Evolutionary conservation across 2,113 vertebrate genomes (phyloP), one percentile per base, ranked within the genome.

Genomic region (Entosphenus tridentatus): DNA sequence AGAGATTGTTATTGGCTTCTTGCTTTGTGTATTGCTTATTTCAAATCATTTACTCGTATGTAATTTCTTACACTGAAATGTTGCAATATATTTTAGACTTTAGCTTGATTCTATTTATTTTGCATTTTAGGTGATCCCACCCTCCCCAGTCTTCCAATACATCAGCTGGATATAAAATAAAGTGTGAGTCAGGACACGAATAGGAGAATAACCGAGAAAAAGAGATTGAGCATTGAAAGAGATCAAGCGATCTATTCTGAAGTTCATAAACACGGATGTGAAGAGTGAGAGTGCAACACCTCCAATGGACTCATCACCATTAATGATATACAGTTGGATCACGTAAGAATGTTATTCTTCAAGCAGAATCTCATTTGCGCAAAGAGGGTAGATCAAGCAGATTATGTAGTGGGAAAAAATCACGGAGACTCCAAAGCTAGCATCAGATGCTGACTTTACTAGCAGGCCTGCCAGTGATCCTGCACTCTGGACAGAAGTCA

Each of bases 201-300:
- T 14, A 62, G 58, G 16, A 8, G 58, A 62, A 62, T 13, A 62
- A 62, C 4, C 7, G 58, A 62, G 58, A 39, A 62, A 17, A 62
- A 13, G n/a, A 17, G 58, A 62, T 62, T 5, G 16, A 62, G 58
- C 58, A 62, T 62, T 62, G 58, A 62, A 62, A 17, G 58, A 17
- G 58, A 62, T 62, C 58, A 62, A 62, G 13, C 13, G 8, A 62
- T 62, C 58, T 62, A 62, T 62, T 62, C 58, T 62, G 58, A 62
- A 17, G 58, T 62, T 62, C 7, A 62, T 62, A 62, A 62, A 62
- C 58, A 62, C 13, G 58, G 58, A 62, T 62, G 58, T 62, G 58
- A 62, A 62, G 16, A 62, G 58, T 62, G 58, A 62, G 13, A 62
- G 13, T 62, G 58, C 58, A 62, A 6, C 13, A 62, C 4, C 58